Percentiles rank a stretch among this genome's conserved stretches.
These are phyloP conservation scores for Amphimallon solstitiale DNA, from an alignment of 2,888 invertebrate species.

Conservation along the genomic window DNA sequence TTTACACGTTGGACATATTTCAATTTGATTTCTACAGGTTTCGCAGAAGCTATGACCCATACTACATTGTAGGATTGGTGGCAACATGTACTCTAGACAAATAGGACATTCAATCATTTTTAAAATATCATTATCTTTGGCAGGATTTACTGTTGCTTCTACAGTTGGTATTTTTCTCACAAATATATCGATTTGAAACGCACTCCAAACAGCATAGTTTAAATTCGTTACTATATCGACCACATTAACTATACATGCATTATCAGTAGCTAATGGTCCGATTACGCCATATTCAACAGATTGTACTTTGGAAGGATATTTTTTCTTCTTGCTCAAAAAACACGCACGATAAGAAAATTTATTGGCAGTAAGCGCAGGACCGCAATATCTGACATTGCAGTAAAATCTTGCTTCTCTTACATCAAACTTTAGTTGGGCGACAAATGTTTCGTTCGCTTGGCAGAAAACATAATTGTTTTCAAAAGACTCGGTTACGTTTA, in stretches of 20 bases:
- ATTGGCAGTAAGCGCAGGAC: conserved; percentile 24
- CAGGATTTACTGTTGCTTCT: neutral
- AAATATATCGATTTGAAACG: conserved; percentile 39
- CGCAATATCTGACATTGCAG: conserved; percentile 50
- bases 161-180: conserved; percentile 6
- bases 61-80: conserved; percentile 57
- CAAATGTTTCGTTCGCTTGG: conserved; percentile 52
- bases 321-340: conserved; percentile 11
- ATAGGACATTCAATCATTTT: conserved; percentile 56
- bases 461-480: conserved; percentile 53
- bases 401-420: conserved; percentile 46
- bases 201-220: conserved; percentile 37
- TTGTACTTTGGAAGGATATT: neutral
- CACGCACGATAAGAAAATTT: conserved; percentile 19
- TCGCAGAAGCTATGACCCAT: conserved; percentile 58
- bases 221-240: conserved; percentile 37
- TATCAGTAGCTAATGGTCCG: neutral
- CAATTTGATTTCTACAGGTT: conserved; percentile 49
- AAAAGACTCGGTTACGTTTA: conserved; percentile 54
- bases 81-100: conserved; percentile 57
- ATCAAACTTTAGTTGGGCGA: conserved; percentile 51
- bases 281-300: conserved; percentile 3
- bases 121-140: conserved; percentile 37
- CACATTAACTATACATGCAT: conserved; percentile 30
- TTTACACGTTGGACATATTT: conserved; percentile 54